Percentiles rank a stretch among this genome's conserved stretches.
phyloP scores from a whole-genome alignment of 92 coral and sea anemone species.

The Paragorgia papillata region DNA sequence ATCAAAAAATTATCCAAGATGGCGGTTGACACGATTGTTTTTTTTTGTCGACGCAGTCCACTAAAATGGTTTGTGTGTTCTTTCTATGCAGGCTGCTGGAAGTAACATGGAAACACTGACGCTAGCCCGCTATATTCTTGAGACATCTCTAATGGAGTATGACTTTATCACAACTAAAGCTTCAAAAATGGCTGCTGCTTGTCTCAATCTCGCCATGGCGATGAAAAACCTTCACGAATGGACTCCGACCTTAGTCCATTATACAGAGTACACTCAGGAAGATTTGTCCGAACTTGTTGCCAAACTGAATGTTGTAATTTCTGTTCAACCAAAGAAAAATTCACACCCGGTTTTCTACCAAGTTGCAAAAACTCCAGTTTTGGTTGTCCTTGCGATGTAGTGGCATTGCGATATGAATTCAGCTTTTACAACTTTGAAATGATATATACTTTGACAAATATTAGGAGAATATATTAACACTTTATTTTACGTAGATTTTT shows the following conservation, averaged over 20 bases:
- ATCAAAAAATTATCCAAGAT: too few relatives aligned
- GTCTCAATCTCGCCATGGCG: constrained; percentile 74
- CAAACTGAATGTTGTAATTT: constrained; percentile 74
- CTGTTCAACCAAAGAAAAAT: constrained; percentile 85
- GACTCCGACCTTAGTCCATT: constrained; percentile 85
- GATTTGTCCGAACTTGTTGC: constrained; percentile 76
- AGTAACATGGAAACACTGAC: constrained; percentile 81
- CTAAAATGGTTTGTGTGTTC: background rate
- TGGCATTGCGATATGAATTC: background rate
- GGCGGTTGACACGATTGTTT: too few relatives aligned
- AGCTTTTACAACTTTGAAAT: too few relatives aligned
- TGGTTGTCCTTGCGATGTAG: constrained; percentile 74
- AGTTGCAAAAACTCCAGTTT: constrained; percentile 84
- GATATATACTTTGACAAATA: too few relatives aligned
- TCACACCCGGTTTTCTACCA: constrained; percentile 93
- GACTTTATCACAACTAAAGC: constrained; percentile 73
- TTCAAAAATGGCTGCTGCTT: constrained; percentile 84
- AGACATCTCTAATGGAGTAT: constrained; percentile 77
- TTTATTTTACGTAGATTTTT: too few relatives aligned
- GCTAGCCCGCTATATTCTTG: constrained; percentile 90
- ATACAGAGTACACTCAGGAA: constrained; percentile 78
- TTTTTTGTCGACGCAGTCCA: too few relatives aligned
- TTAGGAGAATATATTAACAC: too few relatives aligned
- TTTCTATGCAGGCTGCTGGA: constrained; percentile 73
- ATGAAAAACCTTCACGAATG: constrained; percentile 80